Evolutionary conservation across 2,888 invertebrate species (phyloP).

Genomic region (Magallana nippona): DNA sequence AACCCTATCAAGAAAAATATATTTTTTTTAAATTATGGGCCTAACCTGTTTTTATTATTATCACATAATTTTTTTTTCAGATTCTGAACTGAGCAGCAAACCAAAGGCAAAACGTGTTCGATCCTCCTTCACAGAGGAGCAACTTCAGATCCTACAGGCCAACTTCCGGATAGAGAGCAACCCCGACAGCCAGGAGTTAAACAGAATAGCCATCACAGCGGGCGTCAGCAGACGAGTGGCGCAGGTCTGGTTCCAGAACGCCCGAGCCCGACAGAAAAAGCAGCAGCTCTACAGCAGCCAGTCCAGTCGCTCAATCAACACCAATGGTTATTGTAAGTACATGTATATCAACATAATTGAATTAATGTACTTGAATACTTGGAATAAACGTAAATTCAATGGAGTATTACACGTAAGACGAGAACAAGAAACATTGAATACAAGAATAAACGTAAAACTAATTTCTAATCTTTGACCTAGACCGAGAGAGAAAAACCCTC

Average conservation of each 20-base stretch:
- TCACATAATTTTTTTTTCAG: neutral
- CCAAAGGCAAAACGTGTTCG: conserved; percentile 96
- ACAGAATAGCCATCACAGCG: conserved; percentile 97
- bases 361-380: too few species aligned
- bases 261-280: conserved; percentile 95
- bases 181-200: conserved; percentile 98
- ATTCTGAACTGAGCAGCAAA: conserved; percentile 56
- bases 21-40: too few species aligned
- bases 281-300: neutral
- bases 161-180: conserved; percentile 98
- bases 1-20: too few species aligned
- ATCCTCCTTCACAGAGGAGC: conserved; percentile 98
- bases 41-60: too few species aligned
- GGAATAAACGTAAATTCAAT: too few species aligned
- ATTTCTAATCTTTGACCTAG: too few species aligned
- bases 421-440: too few species aligned
- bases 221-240: conserved; percentile 82
- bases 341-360: neutral
- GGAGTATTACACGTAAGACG: too few species aligned
- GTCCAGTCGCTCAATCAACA: neutral
- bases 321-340: neutral
- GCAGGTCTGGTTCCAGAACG: conserved; percentile 94
- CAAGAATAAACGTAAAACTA: too few species aligned
- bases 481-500: too few species aligned
- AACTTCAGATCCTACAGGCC: conserved; percentile 93